These are phyloP conservation scores for Stictonetta naevosa DNA, from an alignment of 2,113 vertebrate species.

Conservation along the genomic window DNA sequence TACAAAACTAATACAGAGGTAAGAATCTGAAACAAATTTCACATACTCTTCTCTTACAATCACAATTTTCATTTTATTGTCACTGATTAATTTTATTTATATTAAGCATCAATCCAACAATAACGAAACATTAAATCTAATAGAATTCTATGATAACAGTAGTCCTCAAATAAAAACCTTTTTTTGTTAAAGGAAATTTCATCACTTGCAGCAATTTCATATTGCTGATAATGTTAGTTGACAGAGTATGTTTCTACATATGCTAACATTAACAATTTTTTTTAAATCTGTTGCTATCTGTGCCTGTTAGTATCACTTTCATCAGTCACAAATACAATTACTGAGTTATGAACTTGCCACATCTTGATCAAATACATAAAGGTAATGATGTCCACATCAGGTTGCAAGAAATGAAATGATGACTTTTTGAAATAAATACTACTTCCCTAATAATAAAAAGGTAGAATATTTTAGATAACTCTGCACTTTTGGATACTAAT, in stretches of 20 bases:
- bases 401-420: not conserved
- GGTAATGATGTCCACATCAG: not conserved
- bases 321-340: not conserved
- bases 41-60: not conserved
- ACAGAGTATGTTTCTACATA: not conserved
- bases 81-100: not conserved
- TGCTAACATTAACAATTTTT: not conserved
- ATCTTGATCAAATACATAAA: not conserved
- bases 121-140: not conserved
- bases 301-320: not conserved
- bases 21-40: not conserved
- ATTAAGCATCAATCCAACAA: not conserved
- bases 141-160: not conserved
- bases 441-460: not conserved
- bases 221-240: not conserved
- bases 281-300: not conserved
- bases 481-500: not conserved
- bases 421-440: not conserved
- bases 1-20: not conserved
- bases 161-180: not conserved
- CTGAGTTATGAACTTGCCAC: not conserved
- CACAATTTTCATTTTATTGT: not conserved
- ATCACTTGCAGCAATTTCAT: not conserved
- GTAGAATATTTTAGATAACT: not conserved
- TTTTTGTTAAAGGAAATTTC: not conserved